Evolutionary conservation across 2,113 vertebrate species (phyloP).

Genomic region (Pimephales promelas): DNA sequence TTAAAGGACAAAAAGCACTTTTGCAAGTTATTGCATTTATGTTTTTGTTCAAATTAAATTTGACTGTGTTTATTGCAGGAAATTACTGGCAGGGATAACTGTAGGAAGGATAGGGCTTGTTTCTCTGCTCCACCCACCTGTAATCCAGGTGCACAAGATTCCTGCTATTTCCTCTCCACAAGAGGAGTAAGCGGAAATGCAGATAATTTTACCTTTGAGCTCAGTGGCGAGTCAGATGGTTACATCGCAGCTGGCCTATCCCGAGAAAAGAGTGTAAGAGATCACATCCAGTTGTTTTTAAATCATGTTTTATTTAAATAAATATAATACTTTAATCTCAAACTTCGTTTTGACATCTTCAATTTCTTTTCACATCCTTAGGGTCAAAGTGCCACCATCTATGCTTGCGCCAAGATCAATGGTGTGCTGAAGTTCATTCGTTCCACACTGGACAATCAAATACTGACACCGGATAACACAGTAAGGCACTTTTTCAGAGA

Average conservation of each 20-base stretch:
- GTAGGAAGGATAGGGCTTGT: constrained; percentile 46
- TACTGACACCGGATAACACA: fast-evolving
- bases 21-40: neutral
- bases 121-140: constrained; percentile 41
- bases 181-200: fast-evolving
- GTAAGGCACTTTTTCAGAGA: constrained; percentile 53
- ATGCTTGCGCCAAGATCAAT: constrained; percentile 61
- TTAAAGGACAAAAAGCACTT: too few species aligned
- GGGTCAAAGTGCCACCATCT: constrained; percentile 47
- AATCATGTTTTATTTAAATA: neutral
- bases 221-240: constrained; percentile 54
- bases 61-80: constrained; percentile 36
- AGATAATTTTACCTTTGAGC: constrained; percentile 32
- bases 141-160: neutral
- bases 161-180: constrained; percentile 57
- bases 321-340: too few species aligned
- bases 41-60: neutral
- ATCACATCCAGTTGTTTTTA: neutral
- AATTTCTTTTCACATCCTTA: constrained; percentile 38
- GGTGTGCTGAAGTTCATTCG: neutral
- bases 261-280: neutral
- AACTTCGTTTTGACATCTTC: too few species aligned
- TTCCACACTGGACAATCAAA: neutral
- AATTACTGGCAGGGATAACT: fast-evolving
- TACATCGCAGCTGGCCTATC: constrained; percentile 54